Conservation (phyloP, 2,888 invertebrate species). For the Blastobasis adustella region DNA sequence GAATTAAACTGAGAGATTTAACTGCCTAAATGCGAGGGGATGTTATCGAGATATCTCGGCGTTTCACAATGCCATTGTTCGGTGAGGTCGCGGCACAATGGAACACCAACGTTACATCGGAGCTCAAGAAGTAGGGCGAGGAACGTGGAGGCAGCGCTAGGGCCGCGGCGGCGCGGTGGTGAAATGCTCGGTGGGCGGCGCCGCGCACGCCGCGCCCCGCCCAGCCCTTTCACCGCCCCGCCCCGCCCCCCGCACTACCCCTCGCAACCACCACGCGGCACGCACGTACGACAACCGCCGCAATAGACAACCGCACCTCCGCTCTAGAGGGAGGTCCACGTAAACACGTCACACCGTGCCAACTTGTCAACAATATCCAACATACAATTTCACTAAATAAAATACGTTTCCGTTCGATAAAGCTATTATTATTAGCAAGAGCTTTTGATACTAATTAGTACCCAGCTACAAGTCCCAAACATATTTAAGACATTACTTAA, state of each 20-base stretch:
- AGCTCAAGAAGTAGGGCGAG: constrained; percentile 56
- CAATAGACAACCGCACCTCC: neutral
- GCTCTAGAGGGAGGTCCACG: no score
- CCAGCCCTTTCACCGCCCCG: constrained; percentile 70
- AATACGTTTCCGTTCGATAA: no score
- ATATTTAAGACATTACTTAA: no score
- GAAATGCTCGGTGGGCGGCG: constrained; percentile 65
- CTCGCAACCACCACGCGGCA: constrained; percentile 40
- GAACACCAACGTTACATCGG: constrained; percentile 59
- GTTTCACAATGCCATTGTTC: constrained; percentile 68
- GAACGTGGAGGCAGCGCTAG: constrained; percentile 21
- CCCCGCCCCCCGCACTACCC: constrained; percentile 42
- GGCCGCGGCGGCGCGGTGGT: constrained; percentile 46
- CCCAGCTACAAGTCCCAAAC: no score
- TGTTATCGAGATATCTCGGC: constrained; percentile 45
- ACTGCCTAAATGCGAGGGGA: constrained; percentile 46
- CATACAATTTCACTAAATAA: no score
- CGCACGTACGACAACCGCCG: constrained; percentile 28
- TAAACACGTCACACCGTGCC: no score
- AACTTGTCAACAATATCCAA: no score
- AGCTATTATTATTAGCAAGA: no score
- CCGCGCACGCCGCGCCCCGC: constrained; percentile 62
- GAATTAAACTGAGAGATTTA: constrained; percentile 27
- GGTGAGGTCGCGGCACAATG: constrained; percentile 58
- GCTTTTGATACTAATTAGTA: no score